phyloP scores from a whole-genome alignment of 1,140 invertebrate species.

The Drosophila gunungcola region DNA sequence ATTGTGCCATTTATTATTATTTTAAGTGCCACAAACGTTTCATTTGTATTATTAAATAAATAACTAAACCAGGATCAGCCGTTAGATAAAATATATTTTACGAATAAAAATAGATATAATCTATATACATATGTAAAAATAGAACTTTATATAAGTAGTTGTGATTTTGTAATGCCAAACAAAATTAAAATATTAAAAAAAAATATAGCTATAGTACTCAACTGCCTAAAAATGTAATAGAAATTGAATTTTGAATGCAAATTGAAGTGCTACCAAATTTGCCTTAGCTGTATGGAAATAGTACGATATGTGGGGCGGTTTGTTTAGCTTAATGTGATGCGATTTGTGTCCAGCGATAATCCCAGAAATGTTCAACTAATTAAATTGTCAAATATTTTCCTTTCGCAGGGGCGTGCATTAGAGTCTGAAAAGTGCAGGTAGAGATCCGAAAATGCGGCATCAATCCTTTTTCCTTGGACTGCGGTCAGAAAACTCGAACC shows the following conservation, averaged over 20 bases:
- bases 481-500: constrained; percentile 24
- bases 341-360: constrained; percentile 62
- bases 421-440: constrained; percentile 23
- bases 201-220: too few species aligned
- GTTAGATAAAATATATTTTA: too few species aligned
- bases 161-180: too few species aligned
- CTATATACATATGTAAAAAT: too few species aligned
- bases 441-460: neutral
- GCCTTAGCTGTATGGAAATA: neutral
- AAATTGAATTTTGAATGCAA: neutral
- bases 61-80: too few species aligned
- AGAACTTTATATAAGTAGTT: too few species aligned
- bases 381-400: constrained; percentile 83
- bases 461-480: constrained; percentile 24
- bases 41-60: too few species aligned
- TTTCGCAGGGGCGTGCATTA: constrained; percentile 13
- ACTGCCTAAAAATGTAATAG: too few species aligned
- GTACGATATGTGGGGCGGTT: constrained; percentile 5
- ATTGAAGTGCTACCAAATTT: neutral
- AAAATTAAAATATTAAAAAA: too few species aligned
- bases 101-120: too few species aligned
- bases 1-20: too few species aligned
- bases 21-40: too few species aligned
- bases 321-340: constrained; percentile 36
- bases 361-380: constrained; percentile 73